These are phyloP conservation scores for Tetragonula carbonaria DNA, from an alignment of 2,888 invertebrate genomes.

Conservation along the genomic window DNA sequence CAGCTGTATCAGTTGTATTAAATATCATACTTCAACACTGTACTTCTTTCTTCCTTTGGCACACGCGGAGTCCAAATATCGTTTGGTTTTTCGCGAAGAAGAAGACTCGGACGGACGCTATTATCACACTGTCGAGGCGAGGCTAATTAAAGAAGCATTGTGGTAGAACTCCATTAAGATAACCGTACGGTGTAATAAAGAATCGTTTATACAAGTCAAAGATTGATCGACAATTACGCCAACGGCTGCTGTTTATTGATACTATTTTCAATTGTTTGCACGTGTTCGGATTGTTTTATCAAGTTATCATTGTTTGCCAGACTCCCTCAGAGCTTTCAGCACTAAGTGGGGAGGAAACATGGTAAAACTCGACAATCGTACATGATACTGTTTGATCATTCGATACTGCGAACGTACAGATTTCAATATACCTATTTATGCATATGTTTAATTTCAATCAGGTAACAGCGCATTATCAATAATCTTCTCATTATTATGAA, in stretches of 20 bases:
- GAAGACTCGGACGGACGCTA: slow-evolving; percentile 33
- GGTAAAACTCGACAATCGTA: slow-evolving; percentile 20
- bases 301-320: slow-evolving; percentile 66
- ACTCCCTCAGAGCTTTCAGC: slow-evolving; percentile 1
- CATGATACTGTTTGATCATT: slow-evolving; percentile 3
- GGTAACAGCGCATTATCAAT: background rate
- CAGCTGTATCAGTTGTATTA: slow-evolving; percentile 26
- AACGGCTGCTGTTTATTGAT: slow-evolving; percentile 52
- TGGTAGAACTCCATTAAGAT: slow-evolving; percentile 68
- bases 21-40: slow-evolving; percentile 38
- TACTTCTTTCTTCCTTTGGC: slow-evolving; percentile 46
- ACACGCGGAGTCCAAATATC: slow-evolving; percentile 43
- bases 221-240: slow-evolving; percentile 74
- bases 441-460: background rate
- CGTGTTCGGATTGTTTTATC: slow-evolving; percentile 60
- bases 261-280: slow-evolving; percentile 70
- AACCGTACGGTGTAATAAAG: slow-evolving; percentile 65
- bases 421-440: slow-evolving; percentile 2
- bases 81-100: slow-evolving; percentile 44
- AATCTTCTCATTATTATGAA: slow-evolving; percentile 18
- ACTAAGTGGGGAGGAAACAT: slow-evolving; percentile 15
- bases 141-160: slow-evolving; percentile 70
- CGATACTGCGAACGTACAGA: slow-evolving; percentile 1
- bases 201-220: slow-evolving; percentile 62
- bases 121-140: slow-evolving; percentile 60